Evolutionary conservation across 1,140 invertebrate species (phyloP), one percentile per base, ranked within the genome.

Genomic region (Oppia nitens): DNA sequence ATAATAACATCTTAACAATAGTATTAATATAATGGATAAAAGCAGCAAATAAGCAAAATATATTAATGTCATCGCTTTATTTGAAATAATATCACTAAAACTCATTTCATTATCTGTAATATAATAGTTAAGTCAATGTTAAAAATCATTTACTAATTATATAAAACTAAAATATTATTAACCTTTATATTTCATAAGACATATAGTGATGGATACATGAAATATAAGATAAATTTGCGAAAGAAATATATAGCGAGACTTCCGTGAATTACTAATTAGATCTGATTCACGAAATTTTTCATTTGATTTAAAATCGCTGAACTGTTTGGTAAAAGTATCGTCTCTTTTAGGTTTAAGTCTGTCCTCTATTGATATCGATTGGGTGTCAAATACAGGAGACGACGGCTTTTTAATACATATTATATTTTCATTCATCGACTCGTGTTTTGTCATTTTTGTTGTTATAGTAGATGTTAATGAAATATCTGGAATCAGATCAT

Each of bases 181-280:
- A 61, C 60, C 54, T 61, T 23, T 28, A 9, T 49, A 51, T 28
- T 47, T 20, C n/a, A 52, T 49, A 14, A 61, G 28, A 50, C 53
- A 50, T 9, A 61, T 26, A 14, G 60, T 61, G 28, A 57, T 57
- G 1, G 60, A 57, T 11, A 61, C n/a, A 47, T 61, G 60, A 47
- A 28, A 45, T 11, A 61, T 56, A 11, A 54, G 32, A 29, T 61
- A 61, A 11, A 61, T 23, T 32, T 61, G 60, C 23, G 60, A 61
- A 23, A 56, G 56, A 28, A 61, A 47, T 14, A 56, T 32, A 25
- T 48, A 56, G 20, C 48, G 45, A 23, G 60, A 55, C 26, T 55
- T 60, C 27, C 50, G 50, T 17, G 47, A 50, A n/a, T 47, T 47
- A 40, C 23, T 25, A 40, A 57, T 17, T 6, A 9, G 32, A 40